Base-by-base conservation (phyloP, 2,888 invertebrate species). In the Trichopoda pennipes region DNA sequence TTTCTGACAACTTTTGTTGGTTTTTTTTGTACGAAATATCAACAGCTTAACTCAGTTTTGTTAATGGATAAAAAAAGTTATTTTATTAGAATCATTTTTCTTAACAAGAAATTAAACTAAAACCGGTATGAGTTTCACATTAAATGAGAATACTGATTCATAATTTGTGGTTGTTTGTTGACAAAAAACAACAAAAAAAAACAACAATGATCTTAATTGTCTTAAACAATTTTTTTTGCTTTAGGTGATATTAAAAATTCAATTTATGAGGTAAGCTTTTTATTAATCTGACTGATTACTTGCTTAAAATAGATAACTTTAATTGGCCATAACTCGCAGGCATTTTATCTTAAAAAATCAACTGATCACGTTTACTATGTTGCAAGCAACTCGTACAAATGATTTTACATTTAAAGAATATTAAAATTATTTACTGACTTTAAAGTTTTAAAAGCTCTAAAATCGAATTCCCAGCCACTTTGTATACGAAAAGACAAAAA, bases 211-310 rank as follows among this genome's bases (percentile, higher is more conserved):
- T 63, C 60, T 61, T 56, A 72, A 61, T 72, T 68, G 68, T 72
- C 6, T 28, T 73, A 69, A 51, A 49, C 19, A 7, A 7, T n/a
- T 49, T 49, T 21, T 32, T 7, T n/a, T 49, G 12, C 38, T 60
- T 49, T 75, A 12, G 23, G 35, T 19, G 23, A 69, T 73, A 49
- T 17, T 32, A 73, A 77, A 64, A 64, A 58, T 19, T 19, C 49
- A 73, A 74, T 73, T 77, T 64, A 81, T 81, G 77, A 77, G 58
- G 53, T 73, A 81, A 77, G 55, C 68, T 47, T 17, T 63, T 58
- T 44, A 66, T 66, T 61, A 76, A 76, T 76, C 42, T 60, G 42
- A 66, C 21, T 38, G 42, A 70, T 3, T 55, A 16, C 17, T 42
- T 16, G 56, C 16, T 51, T 38, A 56, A 8, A 42, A 38, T n/a